These are phyloP conservation scores for Pelodytes ibericus DNA, from an alignment of 2,797 vertebrate species.

Conservation along the genomic window DNA sequence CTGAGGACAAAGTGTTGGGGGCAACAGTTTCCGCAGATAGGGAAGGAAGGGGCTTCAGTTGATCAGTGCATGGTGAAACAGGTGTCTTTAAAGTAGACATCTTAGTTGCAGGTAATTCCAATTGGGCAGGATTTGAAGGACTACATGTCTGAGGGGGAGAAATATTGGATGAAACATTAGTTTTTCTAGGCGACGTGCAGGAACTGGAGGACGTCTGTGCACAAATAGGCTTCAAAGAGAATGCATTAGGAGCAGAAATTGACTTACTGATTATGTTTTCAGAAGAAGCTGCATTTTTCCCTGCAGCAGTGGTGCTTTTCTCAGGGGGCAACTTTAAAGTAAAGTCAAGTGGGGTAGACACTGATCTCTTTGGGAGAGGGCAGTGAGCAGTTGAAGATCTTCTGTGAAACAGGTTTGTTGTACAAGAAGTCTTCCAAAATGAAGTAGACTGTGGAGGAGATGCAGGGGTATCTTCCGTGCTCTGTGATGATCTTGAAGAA, in stretches of 20 bases:
- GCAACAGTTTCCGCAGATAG: background rate
- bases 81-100: background rate
- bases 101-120: background rate
- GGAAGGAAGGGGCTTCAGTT: background rate
- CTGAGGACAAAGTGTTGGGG: background rate
- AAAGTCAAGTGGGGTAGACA: slow-evolving; percentile 10
- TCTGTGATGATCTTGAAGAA: slow-evolving; percentile 18
- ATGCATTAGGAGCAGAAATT: background rate
- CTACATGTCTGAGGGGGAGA: background rate
- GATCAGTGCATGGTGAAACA: background rate
- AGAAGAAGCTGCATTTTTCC: background rate
- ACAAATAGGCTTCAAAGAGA: background rate
- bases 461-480: slow-evolving; percentile 16
- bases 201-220: slow-evolving; percentile 15
- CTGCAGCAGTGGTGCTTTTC: background rate
- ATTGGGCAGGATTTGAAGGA: background rate
- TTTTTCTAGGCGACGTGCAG: background rate
- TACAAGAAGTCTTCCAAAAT: slow-evolving; percentile 24
- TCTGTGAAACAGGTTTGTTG: slow-evolving; percentile 16
- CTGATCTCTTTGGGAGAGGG: slow-evolving; percentile 15
- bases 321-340: background rate
- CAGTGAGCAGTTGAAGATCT: slow-evolving; percentile 5
- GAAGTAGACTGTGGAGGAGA: slow-evolving; percentile 9
- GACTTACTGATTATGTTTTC: slow-evolving; percentile 31
- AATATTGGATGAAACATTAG: background rate